Percentiles rank a stretch among this genome's conserved stretches.
Conservation (phyloP, 1,140 invertebrate genomes). For the Scylla paramamosain region DNA sequence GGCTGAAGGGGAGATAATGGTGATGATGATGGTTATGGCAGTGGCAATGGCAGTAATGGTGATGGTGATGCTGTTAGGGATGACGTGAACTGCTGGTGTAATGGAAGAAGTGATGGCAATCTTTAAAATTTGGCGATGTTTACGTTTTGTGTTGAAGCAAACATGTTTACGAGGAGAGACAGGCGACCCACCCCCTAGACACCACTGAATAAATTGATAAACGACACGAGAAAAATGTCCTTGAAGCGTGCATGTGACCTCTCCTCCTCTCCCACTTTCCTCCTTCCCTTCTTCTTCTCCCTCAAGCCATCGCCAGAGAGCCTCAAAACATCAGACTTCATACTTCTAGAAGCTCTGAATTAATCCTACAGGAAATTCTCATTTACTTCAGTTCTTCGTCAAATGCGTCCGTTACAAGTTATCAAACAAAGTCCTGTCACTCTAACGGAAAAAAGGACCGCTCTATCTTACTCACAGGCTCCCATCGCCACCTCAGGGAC, state of each 20-base stretch:
- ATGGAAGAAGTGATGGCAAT: not conserved
- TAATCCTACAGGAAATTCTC: too few relatives aligned
- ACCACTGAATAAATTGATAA: not conserved
- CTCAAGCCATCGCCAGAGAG: not conserved
- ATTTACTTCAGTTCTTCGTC: too few relatives aligned
- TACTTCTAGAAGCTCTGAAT: too few relatives aligned
- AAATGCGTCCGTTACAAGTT: too few relatives aligned
- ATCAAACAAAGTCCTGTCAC: too few relatives aligned
- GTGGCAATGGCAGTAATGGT: not conserved
- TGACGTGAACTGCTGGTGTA: not conserved
- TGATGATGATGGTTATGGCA: not conserved
- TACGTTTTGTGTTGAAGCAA: not conserved
- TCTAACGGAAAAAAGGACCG: too few relatives aligned
- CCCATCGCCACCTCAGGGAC: too few relatives aligned
- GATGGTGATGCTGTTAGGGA: not conserved
- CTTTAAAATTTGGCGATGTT: too few relatives aligned
- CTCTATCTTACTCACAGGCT: too few relatives aligned
- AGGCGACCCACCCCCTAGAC: not conserved
- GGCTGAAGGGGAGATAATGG: not conserved
- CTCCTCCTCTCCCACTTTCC: not conserved
- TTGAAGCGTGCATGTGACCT: not conserved
- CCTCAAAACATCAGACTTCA: too few relatives aligned
- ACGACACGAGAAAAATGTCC: not conserved
- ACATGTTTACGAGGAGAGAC: not conserved
- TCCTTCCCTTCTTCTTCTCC: not conserved